A percentile compares a stretch with the other conserved stretches of the same genome.
phyloP scores from a whole-genome alignment of 1,140 invertebrate species.

The Drosophila nasuta region DNA sequence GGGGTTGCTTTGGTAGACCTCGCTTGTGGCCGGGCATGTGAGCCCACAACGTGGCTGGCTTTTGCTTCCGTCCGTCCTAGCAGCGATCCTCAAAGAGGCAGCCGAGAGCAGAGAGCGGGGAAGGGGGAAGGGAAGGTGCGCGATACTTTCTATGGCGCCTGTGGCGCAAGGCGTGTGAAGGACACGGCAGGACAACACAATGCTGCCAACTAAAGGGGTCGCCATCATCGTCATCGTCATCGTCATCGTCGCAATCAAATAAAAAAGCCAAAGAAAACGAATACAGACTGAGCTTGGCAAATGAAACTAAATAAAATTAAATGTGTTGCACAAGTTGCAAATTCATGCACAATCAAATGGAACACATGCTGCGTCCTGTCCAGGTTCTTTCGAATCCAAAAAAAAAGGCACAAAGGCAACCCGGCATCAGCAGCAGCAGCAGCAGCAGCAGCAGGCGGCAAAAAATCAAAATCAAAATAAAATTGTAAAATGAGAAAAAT shows the following conservation, averaged over 20 bases:
- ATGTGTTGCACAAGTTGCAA: conserved; percentile 78
- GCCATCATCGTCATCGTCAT: conserved; percentile 46
- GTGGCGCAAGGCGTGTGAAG: conserved; percentile 67
- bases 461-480: conserved; percentile 37
- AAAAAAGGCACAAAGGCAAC: conserved; percentile 21
- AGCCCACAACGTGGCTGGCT: conserved; percentile 79
- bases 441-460: conserved; percentile 33
- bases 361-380: conserved; percentile 66
- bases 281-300: conserved; percentile 57
- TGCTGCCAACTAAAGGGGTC: conserved; percentile 43
- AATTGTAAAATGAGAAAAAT: conserved; percentile 11
- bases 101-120: no score
- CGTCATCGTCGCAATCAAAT: conserved; percentile 39
- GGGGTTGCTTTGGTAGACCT: conserved; percentile 81
- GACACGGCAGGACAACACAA: conserved; percentile 28
- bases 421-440: no score
- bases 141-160: conserved; percentile 35
- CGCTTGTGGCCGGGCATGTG: conserved; percentile 77
- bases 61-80: conserved; percentile 63
- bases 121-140: neutral
- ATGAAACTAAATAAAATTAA: conserved; percentile 82
- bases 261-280: conserved; percentile 14
- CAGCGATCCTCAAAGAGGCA: conserved; percentile 43
- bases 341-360: conserved; percentile 74
- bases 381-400: neutral